phyloP scores from a whole-genome alignment of 2,888 invertebrate species.

The Leptogaster cylindrica region DNA sequence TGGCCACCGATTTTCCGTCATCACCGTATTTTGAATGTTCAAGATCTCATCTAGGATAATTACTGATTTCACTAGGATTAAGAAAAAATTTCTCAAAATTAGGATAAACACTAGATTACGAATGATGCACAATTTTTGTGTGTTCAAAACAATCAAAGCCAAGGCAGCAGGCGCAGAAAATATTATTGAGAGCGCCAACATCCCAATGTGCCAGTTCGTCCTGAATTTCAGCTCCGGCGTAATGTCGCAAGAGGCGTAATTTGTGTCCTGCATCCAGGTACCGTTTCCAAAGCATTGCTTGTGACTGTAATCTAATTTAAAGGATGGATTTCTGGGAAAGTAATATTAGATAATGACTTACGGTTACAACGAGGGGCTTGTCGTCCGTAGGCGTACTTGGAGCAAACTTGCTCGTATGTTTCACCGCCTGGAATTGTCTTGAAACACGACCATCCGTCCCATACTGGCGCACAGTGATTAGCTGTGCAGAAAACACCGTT shows the following conservation, averaged over 20 bases:
- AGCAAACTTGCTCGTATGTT: constrained; percentile 63
- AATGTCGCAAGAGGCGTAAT: constrained; percentile 67
- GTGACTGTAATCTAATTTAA: constrained; percentile 64
- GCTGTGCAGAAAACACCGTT: constrained; percentile 41
- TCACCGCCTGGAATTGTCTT: constrained; percentile 61
- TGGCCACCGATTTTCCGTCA: constrained; percentile 64
- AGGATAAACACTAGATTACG: constrained; percentile 69
- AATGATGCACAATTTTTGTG: constrained; percentile 66
- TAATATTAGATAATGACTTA: constrained; percentile 63
- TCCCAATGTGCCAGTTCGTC: constrained; percentile 65
- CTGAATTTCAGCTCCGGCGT: constrained; percentile 64
- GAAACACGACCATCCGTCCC: constrained; percentile 73
- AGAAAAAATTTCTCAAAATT: constrained; percentile 66
- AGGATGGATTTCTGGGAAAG: neutral
- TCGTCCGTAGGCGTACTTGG: constrained; percentile 67
- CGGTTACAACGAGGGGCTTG: constrained; percentile 66
- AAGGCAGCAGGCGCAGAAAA: constrained; percentile 67
- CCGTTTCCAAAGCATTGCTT: constrained; percentile 66
- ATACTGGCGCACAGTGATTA: constrained; percentile 65
- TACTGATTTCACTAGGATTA: constrained; percentile 66
- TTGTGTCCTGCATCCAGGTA: constrained; percentile 67
- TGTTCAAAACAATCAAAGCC: constrained; percentile 65
- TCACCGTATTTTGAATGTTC: constrained; percentile 59
- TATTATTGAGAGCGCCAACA: constrained; percentile 64
- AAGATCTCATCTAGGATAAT: constrained; percentile 66